A percentile compares a stretch with the other conserved stretches of the same genome.
Evolutionary conservation across 2,888 invertebrate species (phyloP).

Genomic region (Deilephila elpenor): DNA sequence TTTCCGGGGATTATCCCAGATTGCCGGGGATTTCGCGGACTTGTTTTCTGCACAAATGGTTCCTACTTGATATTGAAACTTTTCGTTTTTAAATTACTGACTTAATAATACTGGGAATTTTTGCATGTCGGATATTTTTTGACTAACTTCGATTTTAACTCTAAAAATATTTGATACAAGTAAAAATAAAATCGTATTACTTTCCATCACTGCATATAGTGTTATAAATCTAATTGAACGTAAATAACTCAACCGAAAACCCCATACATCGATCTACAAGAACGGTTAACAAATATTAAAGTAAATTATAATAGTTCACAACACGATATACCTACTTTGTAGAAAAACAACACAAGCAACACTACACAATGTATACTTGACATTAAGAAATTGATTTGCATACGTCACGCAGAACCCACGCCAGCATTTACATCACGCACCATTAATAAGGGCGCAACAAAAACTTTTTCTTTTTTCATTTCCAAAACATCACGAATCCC

Average conservation of each 20-base stretch:
- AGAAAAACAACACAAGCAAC: neutral
- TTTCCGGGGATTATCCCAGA: slow-evolving; percentile 17
- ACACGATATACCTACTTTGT: neutral
- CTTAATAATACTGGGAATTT: no score
- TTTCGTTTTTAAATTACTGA: neutral
- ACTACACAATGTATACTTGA: neutral
- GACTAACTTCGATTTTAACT: no score
- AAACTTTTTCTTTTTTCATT: slow-evolving; percentile 37
- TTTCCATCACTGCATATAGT: no score
- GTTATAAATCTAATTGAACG: no score
- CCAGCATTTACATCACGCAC: neutral
- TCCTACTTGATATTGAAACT: neutral
- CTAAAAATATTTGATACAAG: no score
- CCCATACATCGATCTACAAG: no score
- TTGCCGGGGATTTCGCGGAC: neutral
- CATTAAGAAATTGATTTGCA: neutral
- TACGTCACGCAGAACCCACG: neutral
- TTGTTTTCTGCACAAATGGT: neutral
- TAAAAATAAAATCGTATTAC: no score
- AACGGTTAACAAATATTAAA: neutral
- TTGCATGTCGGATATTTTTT: no score
- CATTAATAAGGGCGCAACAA: slow-evolving; percentile 40
- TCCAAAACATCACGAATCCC: slow-evolving; percentile 49
- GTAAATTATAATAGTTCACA: neutral
- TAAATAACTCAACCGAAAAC: no score